These are phyloP conservation scores for Natator depressus DNA, from an alignment of 2,113 vertebrate genomes.

Conservation along the genomic window DNA sequence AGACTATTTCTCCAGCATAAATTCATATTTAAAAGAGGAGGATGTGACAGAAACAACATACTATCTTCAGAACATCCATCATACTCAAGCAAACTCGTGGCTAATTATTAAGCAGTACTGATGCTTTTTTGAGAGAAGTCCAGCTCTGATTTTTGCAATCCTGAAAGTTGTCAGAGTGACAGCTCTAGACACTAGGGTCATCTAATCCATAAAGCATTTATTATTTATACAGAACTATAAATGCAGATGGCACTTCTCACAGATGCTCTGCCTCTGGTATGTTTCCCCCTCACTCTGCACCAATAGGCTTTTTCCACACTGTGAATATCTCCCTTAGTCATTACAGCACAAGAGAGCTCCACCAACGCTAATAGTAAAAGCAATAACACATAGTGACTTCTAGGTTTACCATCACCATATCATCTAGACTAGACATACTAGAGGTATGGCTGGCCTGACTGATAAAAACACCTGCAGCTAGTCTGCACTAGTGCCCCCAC, in stretches of 20 bases:
- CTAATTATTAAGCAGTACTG: not conserved
- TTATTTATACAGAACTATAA: not conserved
- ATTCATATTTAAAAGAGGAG: not conserved
- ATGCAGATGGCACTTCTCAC: not conserved
- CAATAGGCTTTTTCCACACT: not conserved
- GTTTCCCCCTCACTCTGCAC: not conserved
- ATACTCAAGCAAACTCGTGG: not conserved
- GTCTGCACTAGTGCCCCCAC: not conserved
- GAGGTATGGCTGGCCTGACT: not conserved
- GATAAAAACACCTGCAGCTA: not conserved
- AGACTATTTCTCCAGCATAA: not conserved
- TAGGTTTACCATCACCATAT: not conserved
- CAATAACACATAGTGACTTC: not conserved
- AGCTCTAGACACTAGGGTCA: not conserved
- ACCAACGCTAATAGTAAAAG: not conserved
- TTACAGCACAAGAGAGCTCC: not conserved
- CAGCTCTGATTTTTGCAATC: not conserved
- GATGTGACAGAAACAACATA: not conserved
- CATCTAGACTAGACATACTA: not conserved
- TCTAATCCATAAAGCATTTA: not conserved
- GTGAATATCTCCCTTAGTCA: not conserved
- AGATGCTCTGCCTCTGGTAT: not conserved
- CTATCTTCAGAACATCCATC: not conserved
- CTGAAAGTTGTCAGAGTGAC: not conserved
- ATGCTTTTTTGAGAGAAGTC: not conserved